These are phyloP conservation scores for Ephydatia muelleri DNA, from an alignment of 37 sponge, comb jelly and placozoan genomes.

Conservation along the genomic window DNA sequence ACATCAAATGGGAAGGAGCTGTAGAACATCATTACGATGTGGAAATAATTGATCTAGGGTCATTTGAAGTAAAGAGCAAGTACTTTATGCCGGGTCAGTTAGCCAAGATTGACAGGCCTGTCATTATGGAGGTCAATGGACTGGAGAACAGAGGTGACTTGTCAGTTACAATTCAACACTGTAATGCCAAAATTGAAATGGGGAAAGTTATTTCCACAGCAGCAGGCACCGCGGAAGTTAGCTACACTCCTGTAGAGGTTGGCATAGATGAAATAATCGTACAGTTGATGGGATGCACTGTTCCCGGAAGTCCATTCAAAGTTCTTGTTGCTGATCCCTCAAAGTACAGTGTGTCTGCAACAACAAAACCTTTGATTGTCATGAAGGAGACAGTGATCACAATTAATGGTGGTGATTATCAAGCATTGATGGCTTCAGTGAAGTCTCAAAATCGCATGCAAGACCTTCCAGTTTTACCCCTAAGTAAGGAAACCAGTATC, in stretches of 20 bases:
- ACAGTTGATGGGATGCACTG: conserved; percentile 42
- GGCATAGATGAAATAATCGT: conserved; percentile 65
- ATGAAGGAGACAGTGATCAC: conserved; percentile 48
- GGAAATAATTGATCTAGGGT: conserved; percentile 52
- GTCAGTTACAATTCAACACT: conserved; percentile 43
- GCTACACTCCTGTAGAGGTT: conserved; percentile 48
- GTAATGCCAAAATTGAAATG: conserved; percentile 35
- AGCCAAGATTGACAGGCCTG: conserved; percentile 37
- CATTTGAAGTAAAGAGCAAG: conserved; percentile 36
- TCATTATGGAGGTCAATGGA: conserved; percentile 46
- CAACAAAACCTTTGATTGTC: conserved; percentile 43
- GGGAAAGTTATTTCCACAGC: conserved; percentile 23
- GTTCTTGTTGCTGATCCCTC: conserved; percentile 55
- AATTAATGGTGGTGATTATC: conserved; percentile 48
- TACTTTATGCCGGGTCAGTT: conserved; percentile 50
- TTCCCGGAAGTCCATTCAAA: conserved; percentile 72
- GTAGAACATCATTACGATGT: conserved; percentile 25
- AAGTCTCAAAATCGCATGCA: conserved; percentile 31
- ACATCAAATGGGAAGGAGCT: conserved; percentile 62
- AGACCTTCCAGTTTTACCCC: conserved; percentile 19
- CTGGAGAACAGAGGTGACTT: conserved; percentile 23
- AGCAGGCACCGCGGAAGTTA: conserved; percentile 41
- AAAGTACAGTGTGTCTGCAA: conserved; percentile 66
- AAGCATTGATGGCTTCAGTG: conserved; percentile 44
- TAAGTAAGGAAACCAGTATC: conserved; percentile 34